Percentiles rank a stretch among this genome's conserved stretches.
These are phyloP conservation scores for Cacatua alba DNA, from an alignment of 2,113 vertebrate species.

Conservation along the genomic window DNA sequence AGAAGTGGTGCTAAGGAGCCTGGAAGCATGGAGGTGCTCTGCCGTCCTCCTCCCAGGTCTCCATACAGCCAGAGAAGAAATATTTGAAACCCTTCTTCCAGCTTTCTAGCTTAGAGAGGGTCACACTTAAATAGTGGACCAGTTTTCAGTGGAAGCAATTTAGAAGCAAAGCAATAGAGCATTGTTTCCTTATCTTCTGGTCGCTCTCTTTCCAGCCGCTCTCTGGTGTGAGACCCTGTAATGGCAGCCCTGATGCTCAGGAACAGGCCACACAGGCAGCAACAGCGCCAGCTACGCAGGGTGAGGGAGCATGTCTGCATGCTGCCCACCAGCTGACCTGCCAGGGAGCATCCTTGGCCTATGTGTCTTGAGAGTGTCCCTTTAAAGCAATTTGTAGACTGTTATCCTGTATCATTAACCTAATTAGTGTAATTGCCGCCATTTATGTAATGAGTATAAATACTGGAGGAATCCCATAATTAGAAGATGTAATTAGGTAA, in stretches of 20 bases:
- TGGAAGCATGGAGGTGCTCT: background rate
- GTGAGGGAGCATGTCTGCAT: background rate
- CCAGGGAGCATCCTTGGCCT: conserved; percentile 55
- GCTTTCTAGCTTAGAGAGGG: background rate
- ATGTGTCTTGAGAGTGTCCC: conserved; percentile 68
- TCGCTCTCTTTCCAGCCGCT: background rate
- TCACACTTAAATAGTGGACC: background rate
- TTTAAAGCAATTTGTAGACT: conserved; percentile 79
- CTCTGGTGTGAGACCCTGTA: background rate
- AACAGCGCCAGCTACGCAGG: background rate
- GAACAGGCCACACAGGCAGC: background rate
- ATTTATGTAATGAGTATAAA: conserved; percentile 82
- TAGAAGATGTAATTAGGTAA: conserved; percentile 81
- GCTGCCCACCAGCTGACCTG: conserved; percentile 39
- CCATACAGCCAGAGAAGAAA: background rate
- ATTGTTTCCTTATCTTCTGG: background rate
- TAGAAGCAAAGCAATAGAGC: background rate
- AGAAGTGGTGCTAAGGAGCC: background rate
- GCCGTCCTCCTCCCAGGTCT: background rate
- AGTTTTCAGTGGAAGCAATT: background rate
- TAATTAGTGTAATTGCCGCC: conserved; percentile 80
- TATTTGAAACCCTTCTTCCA: background rate
- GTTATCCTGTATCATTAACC: conserved; percentile 82
- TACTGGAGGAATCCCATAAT: conserved; percentile 81
- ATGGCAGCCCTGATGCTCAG: background rate